Evolutionary conservation across 2,888 invertebrate species (phyloP).

Genomic region (Teleiodes luculella): DNA sequence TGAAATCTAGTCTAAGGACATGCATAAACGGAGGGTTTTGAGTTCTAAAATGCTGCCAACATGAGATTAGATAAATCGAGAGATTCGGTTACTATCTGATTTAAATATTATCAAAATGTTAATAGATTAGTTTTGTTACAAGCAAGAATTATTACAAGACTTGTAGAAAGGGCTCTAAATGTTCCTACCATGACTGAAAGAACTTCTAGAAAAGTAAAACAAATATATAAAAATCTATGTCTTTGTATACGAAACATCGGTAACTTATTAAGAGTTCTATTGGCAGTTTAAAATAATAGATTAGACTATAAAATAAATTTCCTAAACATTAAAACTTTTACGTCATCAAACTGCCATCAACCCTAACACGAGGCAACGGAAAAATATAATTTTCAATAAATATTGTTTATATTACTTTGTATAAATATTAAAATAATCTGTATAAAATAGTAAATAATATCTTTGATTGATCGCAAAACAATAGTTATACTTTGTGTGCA

Average conservation of each 20-base stretch:
- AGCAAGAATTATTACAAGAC: conserved; percentile 76
- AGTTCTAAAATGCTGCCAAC: conserved; percentile 28
- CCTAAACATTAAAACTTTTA: conserved; percentile 47
- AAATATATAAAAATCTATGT: conserved; percentile 50
- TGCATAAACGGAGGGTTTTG: conserved; percentile 43
- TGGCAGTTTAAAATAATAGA: conserved; percentile 60
- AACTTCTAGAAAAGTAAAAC: conserved; percentile 38
- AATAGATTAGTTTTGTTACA: conserved; percentile 77
- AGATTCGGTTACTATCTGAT: conserved; percentile 21
- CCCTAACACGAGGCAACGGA: conserved; percentile 56
- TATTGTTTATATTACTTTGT: conserved; percentile 55
- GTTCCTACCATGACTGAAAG: conserved; percentile 35
- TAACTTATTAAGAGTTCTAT: conserved; percentile 64
- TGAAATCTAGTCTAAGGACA: conserved; percentile 29
- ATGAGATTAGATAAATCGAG: conserved; percentile 12
- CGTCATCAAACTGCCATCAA: conserved; percentile 56
- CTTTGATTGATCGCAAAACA: conserved; percentile 62
- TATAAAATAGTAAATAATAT: conserved; percentile 58
- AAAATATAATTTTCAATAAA: conserved; percentile 59
- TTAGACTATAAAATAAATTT: conserved; percentile 47
- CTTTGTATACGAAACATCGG: conserved; percentile 68
- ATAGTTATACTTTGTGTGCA: conserved; percentile 59
- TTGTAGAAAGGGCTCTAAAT: conserved; percentile 43
- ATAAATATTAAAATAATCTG: conserved; percentile 57
- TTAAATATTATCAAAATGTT: conserved; percentile 50